Base-by-base conservation (phyloP, 1,140 invertebrate species). In the Atta texana region DNA sequence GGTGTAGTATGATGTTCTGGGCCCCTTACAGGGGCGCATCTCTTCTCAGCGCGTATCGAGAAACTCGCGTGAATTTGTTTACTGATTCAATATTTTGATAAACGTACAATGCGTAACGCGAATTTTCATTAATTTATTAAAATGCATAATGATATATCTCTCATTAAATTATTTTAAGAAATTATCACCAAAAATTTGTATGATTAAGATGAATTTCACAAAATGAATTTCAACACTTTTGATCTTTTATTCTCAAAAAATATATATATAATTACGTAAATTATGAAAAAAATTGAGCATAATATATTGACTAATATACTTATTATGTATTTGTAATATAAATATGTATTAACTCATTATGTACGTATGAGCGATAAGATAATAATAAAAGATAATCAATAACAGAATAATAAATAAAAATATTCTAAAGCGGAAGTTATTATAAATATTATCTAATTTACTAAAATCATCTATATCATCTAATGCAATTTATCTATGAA, bases 11-110 rank as follows among this genome's bases (percentile, higher is more conserved):
- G 10, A 74, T 49, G 18, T 5, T 44, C 51, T 14, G 55, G 16
- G 7, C 6, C 31, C 6, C 31, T 64, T 1, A 2, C 88, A 89
- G 88, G 88, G 81, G 59, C 87, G 88, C 82, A 89, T 69, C 24
- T 49, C 8, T 49, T 12, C 14, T 14, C 8, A 14, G 10, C 18
- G 1, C 1, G 28, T 8, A 21, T 44, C 6, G 34, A 49, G 16
- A 64, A 28, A n/a, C 14, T 44, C 2, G 51, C 5, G 14, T 66
- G 8, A 82, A 12, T 59, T 49, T 16, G 1, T 55, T 72, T 3
- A 14, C 8, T 44, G 7, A 12, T 57, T 72, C 18, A 44, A 80
- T 55, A 66, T 69, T 14, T 69, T 39, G 6, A 24, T 34, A 28
- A 49, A 63, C n/a, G 14, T 28, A 39, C 8, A 31, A 44, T 14